Percentiles rank a stretch among this genome's conserved stretches.
phyloP scores from a whole-genome alignment of 2,888 invertebrate genomes.

The Oligia strigilis region DNA sequence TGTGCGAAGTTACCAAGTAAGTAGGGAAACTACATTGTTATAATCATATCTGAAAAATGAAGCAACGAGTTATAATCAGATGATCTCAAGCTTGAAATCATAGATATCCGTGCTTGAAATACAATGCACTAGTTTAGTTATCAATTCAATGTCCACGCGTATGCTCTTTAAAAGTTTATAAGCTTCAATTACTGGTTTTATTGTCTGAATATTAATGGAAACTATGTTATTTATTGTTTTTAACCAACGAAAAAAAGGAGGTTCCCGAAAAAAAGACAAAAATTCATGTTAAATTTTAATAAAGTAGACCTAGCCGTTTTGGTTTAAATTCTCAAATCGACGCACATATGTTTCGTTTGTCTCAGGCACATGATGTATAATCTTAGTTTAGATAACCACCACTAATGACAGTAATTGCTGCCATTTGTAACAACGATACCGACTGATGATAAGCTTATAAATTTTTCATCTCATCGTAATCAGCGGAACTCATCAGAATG shows the following conservation, averaged over 20 bases:
- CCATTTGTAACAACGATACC: background rate
- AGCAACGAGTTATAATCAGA: too few relatives aligned
- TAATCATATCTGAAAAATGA: too few relatives aligned
- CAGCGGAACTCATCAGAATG: constrained; percentile 26
- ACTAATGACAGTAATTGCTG: background rate
- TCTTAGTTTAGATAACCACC: background rate
- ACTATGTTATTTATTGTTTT: background rate
- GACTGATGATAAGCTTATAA: background rate
- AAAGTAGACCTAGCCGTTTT: background rate
- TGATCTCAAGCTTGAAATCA: background rate
- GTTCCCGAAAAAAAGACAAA: too few relatives aligned
- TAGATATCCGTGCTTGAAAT: too few relatives aligned
- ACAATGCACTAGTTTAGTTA: background rate
- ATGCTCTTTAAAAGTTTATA: background rate
- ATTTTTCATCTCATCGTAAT: background rate
- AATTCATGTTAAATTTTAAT: background rate
- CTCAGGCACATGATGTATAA: too few relatives aligned
- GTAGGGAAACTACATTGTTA: too few relatives aligned
- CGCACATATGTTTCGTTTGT: too few relatives aligned
- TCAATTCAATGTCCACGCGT: background rate
- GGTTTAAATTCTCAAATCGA: background rate
- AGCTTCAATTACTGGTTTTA: background rate
- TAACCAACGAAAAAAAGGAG: background rate
- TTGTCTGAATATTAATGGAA: background rate
- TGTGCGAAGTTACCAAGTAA: too few relatives aligned